Conservation (phyloP, 2,113 vertebrate genomes). For the Takifugu flavidus region DNA sequence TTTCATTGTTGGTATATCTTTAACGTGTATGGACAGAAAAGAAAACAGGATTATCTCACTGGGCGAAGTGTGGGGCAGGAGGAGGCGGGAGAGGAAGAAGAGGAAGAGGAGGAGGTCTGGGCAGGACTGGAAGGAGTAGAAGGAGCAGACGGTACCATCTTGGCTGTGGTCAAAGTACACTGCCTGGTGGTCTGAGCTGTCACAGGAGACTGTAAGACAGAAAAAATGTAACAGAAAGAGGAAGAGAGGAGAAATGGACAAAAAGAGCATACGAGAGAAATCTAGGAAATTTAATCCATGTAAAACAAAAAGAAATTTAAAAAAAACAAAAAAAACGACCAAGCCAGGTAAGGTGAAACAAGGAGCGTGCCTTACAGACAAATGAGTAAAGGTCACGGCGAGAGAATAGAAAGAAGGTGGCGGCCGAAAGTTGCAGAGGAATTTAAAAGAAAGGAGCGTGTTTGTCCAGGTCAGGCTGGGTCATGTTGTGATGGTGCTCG, state of each 20-base stretch:
- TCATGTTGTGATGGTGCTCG: not conserved
- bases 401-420: constrained; percentile 30
- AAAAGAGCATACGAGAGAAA: not conserved
- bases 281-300: not conserved
- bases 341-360: not conserved
- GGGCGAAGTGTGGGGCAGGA: constrained; percentile 63
- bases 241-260: constrained; percentile 5
- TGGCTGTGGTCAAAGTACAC: constrained; percentile 71
- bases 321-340: not conserved
- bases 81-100: constrained; percentile 52
- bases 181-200: constrained; percentile 72
- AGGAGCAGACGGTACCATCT: constrained; percentile 71
- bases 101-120: constrained; percentile 65
- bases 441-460: constrained; percentile 17
- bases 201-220: constrained; percentile 67
- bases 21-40: constrained; percentile 2
- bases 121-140: constrained; percentile 63
- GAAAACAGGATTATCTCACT: constrained; percentile 56
- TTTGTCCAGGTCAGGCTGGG: constrained; percentile 5
- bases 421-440: constrained; percentile 19
- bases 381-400: constrained; percentile 43
- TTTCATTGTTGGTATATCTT: not conserved
- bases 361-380: constrained; percentile 26
- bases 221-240: constrained; percentile 36
- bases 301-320: not conserved